A percentile compares a stretch with the other conserved stretches of the same genome.
Conservation (phyloP, 2,888 invertebrate genomes). For the Caenorhabditis uteleia region DNA sequence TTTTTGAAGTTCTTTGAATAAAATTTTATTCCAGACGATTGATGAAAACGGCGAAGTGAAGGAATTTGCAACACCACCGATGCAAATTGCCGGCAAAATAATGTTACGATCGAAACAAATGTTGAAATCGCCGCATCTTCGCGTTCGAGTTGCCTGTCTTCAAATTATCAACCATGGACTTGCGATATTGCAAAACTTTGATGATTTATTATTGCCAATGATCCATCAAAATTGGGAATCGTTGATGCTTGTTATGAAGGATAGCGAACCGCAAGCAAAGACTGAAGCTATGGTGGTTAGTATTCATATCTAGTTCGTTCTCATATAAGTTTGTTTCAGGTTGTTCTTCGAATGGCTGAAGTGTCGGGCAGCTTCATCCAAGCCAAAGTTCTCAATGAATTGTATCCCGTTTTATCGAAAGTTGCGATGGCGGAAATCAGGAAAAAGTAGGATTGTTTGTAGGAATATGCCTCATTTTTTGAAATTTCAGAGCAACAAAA, state of each 20-base stretch:
- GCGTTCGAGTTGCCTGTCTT: conserved; percentile 20
- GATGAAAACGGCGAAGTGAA: conserved; percentile 20
- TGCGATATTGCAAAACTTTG: conserved; percentile 34
- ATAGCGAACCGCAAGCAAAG: conserved; percentile 27
- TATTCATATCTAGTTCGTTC: too few relatives aligned
- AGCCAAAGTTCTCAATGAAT: conserved; percentile 46
- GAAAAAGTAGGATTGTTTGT: conserved; percentile 4
- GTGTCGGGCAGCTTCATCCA: conserved; percentile 54
- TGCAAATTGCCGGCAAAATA: conserved; percentile 16
- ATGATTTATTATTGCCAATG: conserved; percentile 63
- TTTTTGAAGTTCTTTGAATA: background rate
- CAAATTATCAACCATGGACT: conserved; percentile 22
- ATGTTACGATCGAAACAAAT: conserved; percentile 46
- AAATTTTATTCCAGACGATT: background rate
- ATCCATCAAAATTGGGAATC: conserved; percentile 63
- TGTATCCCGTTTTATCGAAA: conserved; percentile 39
- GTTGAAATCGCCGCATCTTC: conserved; percentile 30
- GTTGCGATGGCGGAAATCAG: conserved; percentile 15
- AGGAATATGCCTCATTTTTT: background rate
- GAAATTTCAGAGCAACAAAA: conserved; percentile 7
- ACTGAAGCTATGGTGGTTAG: too few relatives aligned
- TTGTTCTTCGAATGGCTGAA: conserved; percentile 43
- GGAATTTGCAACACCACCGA: conserved; percentile 10
- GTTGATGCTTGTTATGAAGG: conserved; percentile 36
- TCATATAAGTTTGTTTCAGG: too few relatives aligned